These are phyloP conservation scores for Hyperoodon ampullatus DNA, from an alignment of 2,113 vertebrate genomes.

Conservation along the genomic window DNA sequence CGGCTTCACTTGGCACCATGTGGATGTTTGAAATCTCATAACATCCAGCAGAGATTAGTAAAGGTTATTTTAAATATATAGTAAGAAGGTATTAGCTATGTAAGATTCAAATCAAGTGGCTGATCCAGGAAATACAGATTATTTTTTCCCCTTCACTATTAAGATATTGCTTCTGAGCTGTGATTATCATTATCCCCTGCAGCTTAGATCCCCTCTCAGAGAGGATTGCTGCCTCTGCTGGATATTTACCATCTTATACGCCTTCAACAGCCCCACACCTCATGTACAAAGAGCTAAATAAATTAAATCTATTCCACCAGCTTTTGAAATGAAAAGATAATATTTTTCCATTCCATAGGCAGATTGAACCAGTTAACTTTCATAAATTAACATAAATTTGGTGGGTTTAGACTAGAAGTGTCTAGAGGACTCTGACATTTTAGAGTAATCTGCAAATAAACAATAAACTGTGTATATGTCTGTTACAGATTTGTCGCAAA, in stretches of 20 bases:
- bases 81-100: neutral
- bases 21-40: neutral
- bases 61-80: neutral
- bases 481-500: conserved; percentile 94
- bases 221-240: neutral
- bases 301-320: neutral
- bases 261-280: neutral
- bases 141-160: neutral
- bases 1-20: too few relatives aligned
- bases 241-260: too few relatives aligned
- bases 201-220: too few relatives aligned
- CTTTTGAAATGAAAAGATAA: neutral
- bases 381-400: neutral
- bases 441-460: neutral
- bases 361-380: neutral
- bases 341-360: neutral
- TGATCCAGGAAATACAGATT: neutral
- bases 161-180: neutral
- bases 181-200: too few relatives aligned
- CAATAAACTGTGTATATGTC: rapidly evolving
- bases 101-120: neutral
- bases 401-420: neutral
- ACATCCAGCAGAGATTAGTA: neutral
- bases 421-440: neutral
- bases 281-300: neutral